Percentiles rank a stretch among this genome's conserved stretches.
Conservation (phyloP, 2,113 vertebrate species). For the Lathamus discolor region DNA sequence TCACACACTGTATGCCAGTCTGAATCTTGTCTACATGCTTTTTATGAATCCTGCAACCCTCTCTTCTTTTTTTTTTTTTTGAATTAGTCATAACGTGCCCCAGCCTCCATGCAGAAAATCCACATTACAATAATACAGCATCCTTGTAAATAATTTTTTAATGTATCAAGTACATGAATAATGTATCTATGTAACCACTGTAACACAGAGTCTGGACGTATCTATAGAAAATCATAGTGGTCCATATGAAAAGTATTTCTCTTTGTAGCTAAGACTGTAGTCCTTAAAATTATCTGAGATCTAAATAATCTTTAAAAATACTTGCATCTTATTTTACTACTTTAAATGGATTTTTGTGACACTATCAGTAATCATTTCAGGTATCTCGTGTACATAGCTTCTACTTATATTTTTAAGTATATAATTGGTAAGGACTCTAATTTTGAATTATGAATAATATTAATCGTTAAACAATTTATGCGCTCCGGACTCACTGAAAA, state of each 20-base stretch:
- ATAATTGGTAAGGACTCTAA: background rate
- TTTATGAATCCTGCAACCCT: constrained; percentile 31
- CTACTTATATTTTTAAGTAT: background rate
- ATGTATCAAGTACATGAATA: background rate
- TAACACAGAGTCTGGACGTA: background rate
- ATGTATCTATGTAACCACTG: background rate
- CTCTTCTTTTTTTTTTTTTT: background rate
- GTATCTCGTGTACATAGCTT: background rate
- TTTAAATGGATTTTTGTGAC: background rate
- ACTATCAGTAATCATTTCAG: background rate
- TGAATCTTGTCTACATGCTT: background rate
- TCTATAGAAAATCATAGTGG: background rate
- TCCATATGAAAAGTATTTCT: background rate
- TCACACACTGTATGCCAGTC: constrained; percentile 49
- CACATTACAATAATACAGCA: background rate
- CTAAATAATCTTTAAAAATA: background rate
- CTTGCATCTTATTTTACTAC: background rate
- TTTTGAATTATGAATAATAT: background rate
- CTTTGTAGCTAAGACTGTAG: background rate
- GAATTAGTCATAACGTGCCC: background rate
- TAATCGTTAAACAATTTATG: background rate
- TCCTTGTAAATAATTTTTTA: constrained; percentile 1
- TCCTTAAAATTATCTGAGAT: background rate
- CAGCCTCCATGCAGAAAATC: background rate
- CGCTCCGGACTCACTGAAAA: background rate